These are phyloP conservation scores for Drosophila mimica DNA, from an alignment of 2,888 invertebrate genomes.

Conservation along the genomic window DNA sequence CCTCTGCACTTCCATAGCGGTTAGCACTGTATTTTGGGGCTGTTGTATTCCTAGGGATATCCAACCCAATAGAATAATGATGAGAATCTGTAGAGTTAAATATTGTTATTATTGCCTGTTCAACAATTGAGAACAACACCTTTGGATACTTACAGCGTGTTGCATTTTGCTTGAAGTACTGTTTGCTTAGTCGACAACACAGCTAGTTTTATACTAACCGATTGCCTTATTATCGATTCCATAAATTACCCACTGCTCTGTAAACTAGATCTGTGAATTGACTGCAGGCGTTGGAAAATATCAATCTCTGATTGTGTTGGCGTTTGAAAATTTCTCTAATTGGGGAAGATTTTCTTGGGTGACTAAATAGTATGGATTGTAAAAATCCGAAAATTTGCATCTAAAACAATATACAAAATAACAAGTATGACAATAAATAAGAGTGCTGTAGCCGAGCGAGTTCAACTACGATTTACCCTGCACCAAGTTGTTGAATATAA, in stretches of 20 bases:
- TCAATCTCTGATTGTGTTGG: neutral
- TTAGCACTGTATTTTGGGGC: neutral
- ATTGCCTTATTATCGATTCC: neutral
- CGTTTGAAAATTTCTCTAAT: neutral
- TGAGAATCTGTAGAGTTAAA: constrained; percentile 20
- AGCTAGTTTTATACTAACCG: neutral
- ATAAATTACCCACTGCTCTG: neutral
- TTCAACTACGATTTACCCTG: neutral
- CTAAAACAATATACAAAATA: neutral
- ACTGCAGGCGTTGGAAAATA: neutral
- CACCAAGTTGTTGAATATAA: neutral
- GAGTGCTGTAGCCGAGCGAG: neutral
- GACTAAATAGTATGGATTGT: neutral
- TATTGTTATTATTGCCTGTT: neutral
- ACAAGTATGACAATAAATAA: neutral
- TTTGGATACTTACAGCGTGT: constrained; percentile 53
- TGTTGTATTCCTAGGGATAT: constrained; percentile 2
- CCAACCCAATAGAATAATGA: constrained; percentile 16
- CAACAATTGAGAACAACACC: neutral
- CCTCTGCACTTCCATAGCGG: neutral
- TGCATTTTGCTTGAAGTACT: constrained; percentile 45
- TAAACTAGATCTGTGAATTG: neutral
- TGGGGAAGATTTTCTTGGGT: neutral
- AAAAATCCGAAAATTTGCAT: neutral
- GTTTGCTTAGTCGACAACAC: neutral